Evolutionary conservation across 2,797 vertebrate genomes (phyloP), one percentile per base, ranked within the genome.

Genomic region (Sciurus carolinensis): DNA sequence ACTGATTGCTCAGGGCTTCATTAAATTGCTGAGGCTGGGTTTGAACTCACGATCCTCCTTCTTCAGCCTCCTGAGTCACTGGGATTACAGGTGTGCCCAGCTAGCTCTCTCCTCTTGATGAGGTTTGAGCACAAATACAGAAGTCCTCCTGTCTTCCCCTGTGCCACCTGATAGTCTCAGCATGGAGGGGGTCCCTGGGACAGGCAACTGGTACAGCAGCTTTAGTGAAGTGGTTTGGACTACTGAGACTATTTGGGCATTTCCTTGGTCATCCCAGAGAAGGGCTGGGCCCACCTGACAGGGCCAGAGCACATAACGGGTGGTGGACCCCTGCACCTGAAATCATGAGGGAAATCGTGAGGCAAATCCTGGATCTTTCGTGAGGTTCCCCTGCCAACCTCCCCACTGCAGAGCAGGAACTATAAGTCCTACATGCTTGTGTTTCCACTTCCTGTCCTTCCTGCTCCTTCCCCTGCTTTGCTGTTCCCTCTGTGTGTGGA

Each of bases 171-270:
- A 22, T 26, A 86, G 36, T 52, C 47, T 59, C 44, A n/a, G 5
- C 26, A 0, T 1, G 18, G 66, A 26, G 69, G 10, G 57, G 33
- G 71, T 26, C n/a, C 72, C 7, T 0, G 17, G 52, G 26, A 10
- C 4, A 18, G 36, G n/a, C 44, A 89, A 14, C 1, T 36, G 11
- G 33, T 15, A 0, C 3, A 30, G 62, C 20, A 2, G 81, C 18
- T 57, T 93, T 50, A 11, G 36, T 22, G 18, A 69, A 33, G 11
- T 20, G 42, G 18, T 26, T 13, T 79, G 50, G 52, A 54, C 75
- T 79, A 39, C 24, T 66, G 52, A 33, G 57, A 57, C 26, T 13
- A 44, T 72, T 42, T 14, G 67, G 85, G 62, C n/a, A 42, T 83
- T 52, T 66, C 36, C 0, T 28, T 7, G 82, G 76, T 39, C 22